Evolutionary conservation across 2,797 vertebrate genomes (phyloP).

Genomic region (Apogon hyalosoma): DNA sequence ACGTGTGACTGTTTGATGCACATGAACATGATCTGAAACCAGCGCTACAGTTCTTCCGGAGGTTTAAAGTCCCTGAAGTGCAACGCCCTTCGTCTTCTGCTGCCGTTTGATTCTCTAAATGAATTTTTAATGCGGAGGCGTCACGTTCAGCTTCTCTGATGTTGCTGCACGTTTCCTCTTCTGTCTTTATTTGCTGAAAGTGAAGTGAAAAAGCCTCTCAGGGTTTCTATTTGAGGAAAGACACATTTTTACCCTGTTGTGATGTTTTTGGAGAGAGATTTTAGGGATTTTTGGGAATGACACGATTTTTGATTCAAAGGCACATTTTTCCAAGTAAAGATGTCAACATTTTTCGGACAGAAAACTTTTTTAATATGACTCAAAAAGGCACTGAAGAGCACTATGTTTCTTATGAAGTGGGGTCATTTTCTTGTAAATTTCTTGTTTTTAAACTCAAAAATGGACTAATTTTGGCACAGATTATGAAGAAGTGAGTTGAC

Average conservation of each 20-base stretch:
- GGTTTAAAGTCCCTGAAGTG: constrained; percentile 32
- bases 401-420: constrained; percentile 9
- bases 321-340: constrained; percentile 33
- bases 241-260: neutral
- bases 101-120: constrained; percentile 3
- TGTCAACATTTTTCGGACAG: constrained; percentile 43
- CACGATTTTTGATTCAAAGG: constrained; percentile 8
- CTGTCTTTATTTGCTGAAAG: constrained; percentile 14
- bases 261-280: constrained; percentile 7
- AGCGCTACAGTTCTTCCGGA: constrained; percentile 49
- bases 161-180: constrained; percentile 43
- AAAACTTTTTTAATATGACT: constrained; percentile 27
- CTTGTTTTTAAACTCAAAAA: constrained; percentile 3
- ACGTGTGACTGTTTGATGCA: constrained; percentile 13
- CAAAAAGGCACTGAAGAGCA: constrained; percentile 26
- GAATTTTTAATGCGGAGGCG: constrained; percentile 10
- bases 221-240: neutral
- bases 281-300: constrained; percentile 14
- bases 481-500: neutral
- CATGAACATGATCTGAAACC: constrained; percentile 31
- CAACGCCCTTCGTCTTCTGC: constrained; percentile 37
- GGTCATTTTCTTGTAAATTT: constrained; percentile 10
- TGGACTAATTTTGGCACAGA: neutral
- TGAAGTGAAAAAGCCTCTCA: constrained; percentile 19
- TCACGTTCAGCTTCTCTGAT: constrained; percentile 13